Evolutionary conservation across 2,888 invertebrate species (phyloP).

Genomic region (Spilarctia lutea): DNA sequence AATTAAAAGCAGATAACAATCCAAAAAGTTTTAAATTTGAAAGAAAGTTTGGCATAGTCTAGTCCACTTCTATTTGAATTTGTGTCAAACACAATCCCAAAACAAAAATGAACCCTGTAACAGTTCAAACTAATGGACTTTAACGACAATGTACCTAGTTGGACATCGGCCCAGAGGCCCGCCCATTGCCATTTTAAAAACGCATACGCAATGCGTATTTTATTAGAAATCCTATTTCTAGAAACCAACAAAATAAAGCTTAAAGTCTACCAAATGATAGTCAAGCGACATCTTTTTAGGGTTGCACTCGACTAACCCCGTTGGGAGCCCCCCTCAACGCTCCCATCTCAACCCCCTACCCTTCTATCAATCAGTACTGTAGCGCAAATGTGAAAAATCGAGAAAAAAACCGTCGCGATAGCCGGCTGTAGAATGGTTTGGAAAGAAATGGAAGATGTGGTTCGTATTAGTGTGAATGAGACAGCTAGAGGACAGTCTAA

Average conservation of each 20-base stretch:
- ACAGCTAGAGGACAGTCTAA: conserved; percentile 69
- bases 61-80: background rate
- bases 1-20: background rate
- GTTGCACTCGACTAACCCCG: conserved; percentile 43
- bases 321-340: background rate
- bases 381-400: conserved; percentile 71
- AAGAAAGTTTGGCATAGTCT: background rate
- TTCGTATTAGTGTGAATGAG: conserved; percentile 42
- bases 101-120: conserved; percentile 20
- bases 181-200: conserved; percentile 44
- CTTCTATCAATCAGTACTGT: conserved; percentile 69
- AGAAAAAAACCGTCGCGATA: conserved; percentile 65
- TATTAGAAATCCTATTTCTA: conserved; percentile 38
- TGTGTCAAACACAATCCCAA: background rate
- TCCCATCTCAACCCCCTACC: conserved; percentile 15
- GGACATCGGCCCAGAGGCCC: conserved; percentile 43
- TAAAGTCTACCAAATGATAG: conserved; percentile 44
- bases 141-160: conserved; percentile 37
- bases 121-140: background rate
- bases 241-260: conserved; percentile 40
- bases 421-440: conserved; percentile 59
- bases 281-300: conserved; percentile 42
- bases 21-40: background rate
- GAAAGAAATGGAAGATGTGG: conserved; percentile 56
- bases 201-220: conserved; percentile 53